phyloP scores from a whole-genome alignment of 1,140 invertebrate genomes.

The Macrostomum lignano region DNA sequence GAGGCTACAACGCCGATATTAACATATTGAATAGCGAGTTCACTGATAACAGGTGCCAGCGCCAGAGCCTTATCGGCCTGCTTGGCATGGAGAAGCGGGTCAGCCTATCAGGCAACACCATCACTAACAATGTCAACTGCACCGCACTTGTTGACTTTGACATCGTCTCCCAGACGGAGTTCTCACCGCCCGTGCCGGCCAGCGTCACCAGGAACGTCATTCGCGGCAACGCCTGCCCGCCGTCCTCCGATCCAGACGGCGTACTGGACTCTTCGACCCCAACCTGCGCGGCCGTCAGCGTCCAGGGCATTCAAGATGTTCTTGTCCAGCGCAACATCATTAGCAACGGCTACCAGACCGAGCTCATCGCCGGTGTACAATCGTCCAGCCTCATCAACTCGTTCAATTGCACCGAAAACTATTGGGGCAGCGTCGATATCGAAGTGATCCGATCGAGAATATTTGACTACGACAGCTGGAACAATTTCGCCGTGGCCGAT shows the following conservation, averaged over 20 bases:
- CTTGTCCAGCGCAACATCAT: conserved; percentile 64
- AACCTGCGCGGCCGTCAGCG: conserved; percentile 53
- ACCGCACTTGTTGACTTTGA: conserved; percentile 54
- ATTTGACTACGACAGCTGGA: conserved; percentile 99
- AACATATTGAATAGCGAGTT: conserved; percentile 53
- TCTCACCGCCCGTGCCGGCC: conserved; percentile 48
- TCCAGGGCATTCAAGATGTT: conserved; percentile 76
- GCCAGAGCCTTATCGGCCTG: conserved; percentile 46
- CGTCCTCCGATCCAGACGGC: conserved; percentile 9
- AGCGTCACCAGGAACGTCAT: conserved; percentile 49
- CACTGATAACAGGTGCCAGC: conserved; percentile 48
- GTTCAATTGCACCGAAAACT: conserved; percentile 66
- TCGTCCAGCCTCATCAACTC: conserved; percentile 46
- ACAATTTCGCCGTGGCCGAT: conserved; percentile 66
- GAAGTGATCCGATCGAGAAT: conserved; percentile 47
- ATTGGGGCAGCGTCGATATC: conserved; percentile 52
- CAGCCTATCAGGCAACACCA: conserved; percentile 39
- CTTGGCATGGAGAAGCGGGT: conserved; percentile 87
- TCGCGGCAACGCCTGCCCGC: conserved; percentile 35
- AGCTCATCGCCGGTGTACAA: conserved; percentile 49
- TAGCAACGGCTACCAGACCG: conserved; percentile 52
- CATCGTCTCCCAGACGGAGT: conserved; percentile 67
- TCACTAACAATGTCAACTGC: conserved; percentile 49
- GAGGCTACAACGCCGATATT: conserved; percentile 56
- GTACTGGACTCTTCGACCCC: no score